Conservation (phyloP, 2,113 vertebrate species). For the Lathamus discolor region DNA sequence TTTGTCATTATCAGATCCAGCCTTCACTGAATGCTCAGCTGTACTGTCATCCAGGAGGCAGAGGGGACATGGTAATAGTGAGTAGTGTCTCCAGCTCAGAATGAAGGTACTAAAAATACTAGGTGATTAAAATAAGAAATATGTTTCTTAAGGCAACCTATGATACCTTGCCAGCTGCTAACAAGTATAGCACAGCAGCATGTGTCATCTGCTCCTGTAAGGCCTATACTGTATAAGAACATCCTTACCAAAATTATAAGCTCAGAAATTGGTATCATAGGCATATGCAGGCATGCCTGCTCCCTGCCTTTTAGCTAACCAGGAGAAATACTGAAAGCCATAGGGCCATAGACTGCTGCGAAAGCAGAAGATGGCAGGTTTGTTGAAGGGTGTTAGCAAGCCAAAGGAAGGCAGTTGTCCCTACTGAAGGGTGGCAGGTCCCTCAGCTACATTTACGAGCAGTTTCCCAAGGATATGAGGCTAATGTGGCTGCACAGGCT, state of each 20-base stretch:
- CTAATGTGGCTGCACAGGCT: neutral
- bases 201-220: neutral
- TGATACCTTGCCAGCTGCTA: neutral
- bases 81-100: neutral
- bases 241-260: neutral
- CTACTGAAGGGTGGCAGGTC: neutral
- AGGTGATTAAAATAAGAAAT: neutral
- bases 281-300: neutral
- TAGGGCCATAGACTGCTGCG: neutral
- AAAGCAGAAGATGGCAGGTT: neutral
- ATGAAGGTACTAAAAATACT: neutral
- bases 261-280: fast-evolving
- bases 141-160: neutral
- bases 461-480: neutral
- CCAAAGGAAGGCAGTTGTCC: neutral
- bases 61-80: too few species aligned
- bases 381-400: fast-evolving
- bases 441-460: fast-evolving
- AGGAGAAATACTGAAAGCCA: neutral
- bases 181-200: fast-evolving
- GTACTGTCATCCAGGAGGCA: neutral
- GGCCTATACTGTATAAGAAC: fast-evolving
- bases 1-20: neutral
- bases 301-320: neutral
- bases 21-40: neutral